A percentile compares a stretch with the other conserved stretches of the same genome.
These are phyloP conservation scores for Aphelocoma coerulescens DNA, from an alignment of 2,113 vertebrate genomes.

Conservation along the genomic window DNA sequence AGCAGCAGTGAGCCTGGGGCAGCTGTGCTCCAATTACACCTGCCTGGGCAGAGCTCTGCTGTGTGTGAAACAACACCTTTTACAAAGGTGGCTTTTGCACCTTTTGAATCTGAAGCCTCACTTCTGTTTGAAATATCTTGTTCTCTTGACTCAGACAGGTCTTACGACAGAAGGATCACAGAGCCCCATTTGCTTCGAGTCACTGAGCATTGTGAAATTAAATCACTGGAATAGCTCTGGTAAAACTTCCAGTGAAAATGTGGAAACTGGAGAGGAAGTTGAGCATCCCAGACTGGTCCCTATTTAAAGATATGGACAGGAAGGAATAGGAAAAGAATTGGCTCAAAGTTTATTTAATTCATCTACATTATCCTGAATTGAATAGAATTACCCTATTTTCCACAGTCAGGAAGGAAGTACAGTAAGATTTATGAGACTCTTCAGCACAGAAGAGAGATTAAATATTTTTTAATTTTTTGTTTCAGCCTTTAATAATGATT, in stretches of 20 bases:
- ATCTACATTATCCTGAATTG: neutral
- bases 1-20: constrained; percentile 7
- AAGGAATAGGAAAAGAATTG: neutral
- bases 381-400: constrained; percentile 1
- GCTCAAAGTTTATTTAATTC: neutral
- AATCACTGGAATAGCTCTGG: neutral
- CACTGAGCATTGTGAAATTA: neutral
- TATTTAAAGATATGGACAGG: neutral
- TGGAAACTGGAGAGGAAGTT: neutral
- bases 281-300: neutral
- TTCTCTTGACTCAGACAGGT: neutral
- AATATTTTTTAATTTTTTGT: constrained; percentile 5
- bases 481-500: neutral
- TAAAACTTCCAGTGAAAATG: neutral
- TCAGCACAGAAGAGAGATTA: neutral
- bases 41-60: neutral
- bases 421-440: neutral
- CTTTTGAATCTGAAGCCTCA: neutral
- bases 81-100: neutral
- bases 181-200: neutral
- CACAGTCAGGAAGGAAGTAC: neutral
- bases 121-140: neutral
- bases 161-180: neutral
- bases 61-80: neutral
- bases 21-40: neutral